Conservation (phyloP, 2,888 invertebrate species). For the Athalia circularis region DNA sequence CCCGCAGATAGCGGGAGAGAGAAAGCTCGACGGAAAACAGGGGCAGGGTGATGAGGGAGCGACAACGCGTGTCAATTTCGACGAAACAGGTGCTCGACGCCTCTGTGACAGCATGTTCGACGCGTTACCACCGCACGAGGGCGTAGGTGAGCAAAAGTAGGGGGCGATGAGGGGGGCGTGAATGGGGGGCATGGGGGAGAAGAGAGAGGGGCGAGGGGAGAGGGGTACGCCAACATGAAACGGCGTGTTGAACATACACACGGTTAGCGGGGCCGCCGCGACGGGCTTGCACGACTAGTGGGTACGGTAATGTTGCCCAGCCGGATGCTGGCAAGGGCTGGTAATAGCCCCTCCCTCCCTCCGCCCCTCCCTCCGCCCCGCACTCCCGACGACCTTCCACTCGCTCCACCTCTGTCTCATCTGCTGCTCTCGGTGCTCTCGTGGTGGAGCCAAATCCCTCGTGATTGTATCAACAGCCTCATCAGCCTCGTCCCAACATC, state of each 20-base stretch:
- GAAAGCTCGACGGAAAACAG: conserved; percentile 51
- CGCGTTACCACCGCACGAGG: conserved; percentile 54
- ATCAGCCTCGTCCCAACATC: conserved; percentile 67
- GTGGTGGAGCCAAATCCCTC: conserved; percentile 52
- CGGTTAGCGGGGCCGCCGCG: conserved; percentile 60
- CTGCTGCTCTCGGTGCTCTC: neutral
- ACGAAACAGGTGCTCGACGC: conserved; percentile 71
- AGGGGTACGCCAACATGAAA: conserved; percentile 67
- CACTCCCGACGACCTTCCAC: neutral
- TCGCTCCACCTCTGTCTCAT: conserved; percentile 30
- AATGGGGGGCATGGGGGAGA: conserved; percentile 47
- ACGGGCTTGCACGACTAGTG: conserved; percentile 43
- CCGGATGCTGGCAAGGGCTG: conserved; percentile 63
- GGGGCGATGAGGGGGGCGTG: conserved; percentile 42
- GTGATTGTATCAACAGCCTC: conserved; percentile 72
- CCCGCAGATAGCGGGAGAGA: conserved; percentile 48
- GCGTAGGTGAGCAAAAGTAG: conserved; percentile 50
- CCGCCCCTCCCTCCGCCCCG: too few relatives aligned
- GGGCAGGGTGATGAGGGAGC: conserved; percentile 50
- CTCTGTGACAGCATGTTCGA: conserved; percentile 70
- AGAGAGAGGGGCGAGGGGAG: conserved; percentile 49
- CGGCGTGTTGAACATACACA: conserved; percentile 71
- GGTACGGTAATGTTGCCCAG: conserved; percentile 54
- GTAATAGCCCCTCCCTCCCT: conserved; percentile 57
- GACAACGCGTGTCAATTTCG: conserved; percentile 68